Percentiles rank a stretch among this genome's conserved stretches.
These are phyloP conservation scores for Tromatobia lineatoria DNA, from an alignment of 2,888 invertebrate genomes.

Conservation along the genomic window DNA sequence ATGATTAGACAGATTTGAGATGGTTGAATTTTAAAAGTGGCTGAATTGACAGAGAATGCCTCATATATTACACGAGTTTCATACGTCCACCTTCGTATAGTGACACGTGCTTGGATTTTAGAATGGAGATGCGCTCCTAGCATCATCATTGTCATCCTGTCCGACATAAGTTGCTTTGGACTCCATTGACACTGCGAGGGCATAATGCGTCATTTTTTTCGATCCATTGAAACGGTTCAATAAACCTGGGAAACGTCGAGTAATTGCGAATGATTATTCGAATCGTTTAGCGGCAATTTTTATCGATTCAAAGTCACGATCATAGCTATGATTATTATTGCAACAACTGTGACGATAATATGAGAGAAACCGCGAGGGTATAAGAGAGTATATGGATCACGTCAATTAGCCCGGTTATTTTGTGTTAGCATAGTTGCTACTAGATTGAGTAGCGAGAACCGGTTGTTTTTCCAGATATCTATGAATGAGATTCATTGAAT, in stretches of 20 bases:
- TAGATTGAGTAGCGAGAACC: background rate
- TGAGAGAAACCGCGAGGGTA: background rate
- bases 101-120: conserved; percentile 61
- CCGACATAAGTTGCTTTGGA: background rate
- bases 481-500: background rate
- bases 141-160: background rate
- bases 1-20: too few relatives aligned
- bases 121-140: background rate
- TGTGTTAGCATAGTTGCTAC: background rate
- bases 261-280: conserved; percentile 7
- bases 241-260: conserved; percentile 16
- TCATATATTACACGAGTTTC: background rate
- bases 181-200: background rate
- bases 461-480: background rate
- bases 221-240: conserved; percentile 1
- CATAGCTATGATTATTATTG: conserved; percentile 17
- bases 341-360: background rate
- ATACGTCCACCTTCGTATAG: conserved; percentile 57
- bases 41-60: too few relatives aligned
- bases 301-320: conserved; percentile 21
- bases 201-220: background rate
- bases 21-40: too few relatives aligned
- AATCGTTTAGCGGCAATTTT: conserved; percentile 9
- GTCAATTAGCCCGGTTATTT: conserved; percentile 23
- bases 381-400: background rate